phyloP scores from a whole-genome alignment of 92 coral and sea anemone species.

The Palythoa heliodiscus region DNA sequence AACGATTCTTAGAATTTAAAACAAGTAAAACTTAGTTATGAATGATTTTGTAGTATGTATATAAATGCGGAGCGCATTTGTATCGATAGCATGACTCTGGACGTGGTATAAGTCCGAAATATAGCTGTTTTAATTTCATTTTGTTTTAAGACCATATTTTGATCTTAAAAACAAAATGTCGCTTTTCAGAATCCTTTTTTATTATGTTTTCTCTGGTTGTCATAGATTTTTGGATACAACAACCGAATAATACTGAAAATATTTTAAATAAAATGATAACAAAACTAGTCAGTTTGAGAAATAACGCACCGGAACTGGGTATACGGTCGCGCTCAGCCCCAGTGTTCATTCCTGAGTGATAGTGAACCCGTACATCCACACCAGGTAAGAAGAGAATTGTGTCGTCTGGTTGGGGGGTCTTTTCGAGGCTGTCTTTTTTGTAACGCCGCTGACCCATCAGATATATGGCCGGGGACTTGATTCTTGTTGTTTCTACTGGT shows the following conservation, averaged over 20 bases:
- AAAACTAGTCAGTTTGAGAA: neutral
- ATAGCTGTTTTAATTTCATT: no score
- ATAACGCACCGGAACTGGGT: slow-evolving; percentile 16
- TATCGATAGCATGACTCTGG: no score
- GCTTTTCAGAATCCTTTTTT: no score
- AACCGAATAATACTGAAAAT: no score
- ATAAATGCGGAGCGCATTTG: no score
- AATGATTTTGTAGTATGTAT: no score
- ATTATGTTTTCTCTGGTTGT: no score
- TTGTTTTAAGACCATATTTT: no score
- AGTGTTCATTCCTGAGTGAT: slow-evolving; percentile 83
- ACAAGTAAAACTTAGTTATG: no score
- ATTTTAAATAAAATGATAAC: neutral
- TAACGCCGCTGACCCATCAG: slow-evolving; percentile 69
- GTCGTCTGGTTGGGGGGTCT: slow-evolving; percentile 72
- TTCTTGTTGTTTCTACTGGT: slow-evolving; percentile 23
- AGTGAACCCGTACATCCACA: slow-evolving; percentile 92
- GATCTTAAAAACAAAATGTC: no score
- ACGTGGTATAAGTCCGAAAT: no score
- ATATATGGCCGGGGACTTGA: slow-evolving; percentile 48
- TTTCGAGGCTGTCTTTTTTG: slow-evolving; percentile 70
- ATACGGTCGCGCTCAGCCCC: slow-evolving; percentile 46
- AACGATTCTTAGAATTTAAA: neutral
- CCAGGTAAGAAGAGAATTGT: slow-evolving; percentile 87
- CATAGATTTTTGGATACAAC: no score